Conservation (phyloP, 2,888 invertebrate genomes). For the Drosophila emarginata region DNA sequence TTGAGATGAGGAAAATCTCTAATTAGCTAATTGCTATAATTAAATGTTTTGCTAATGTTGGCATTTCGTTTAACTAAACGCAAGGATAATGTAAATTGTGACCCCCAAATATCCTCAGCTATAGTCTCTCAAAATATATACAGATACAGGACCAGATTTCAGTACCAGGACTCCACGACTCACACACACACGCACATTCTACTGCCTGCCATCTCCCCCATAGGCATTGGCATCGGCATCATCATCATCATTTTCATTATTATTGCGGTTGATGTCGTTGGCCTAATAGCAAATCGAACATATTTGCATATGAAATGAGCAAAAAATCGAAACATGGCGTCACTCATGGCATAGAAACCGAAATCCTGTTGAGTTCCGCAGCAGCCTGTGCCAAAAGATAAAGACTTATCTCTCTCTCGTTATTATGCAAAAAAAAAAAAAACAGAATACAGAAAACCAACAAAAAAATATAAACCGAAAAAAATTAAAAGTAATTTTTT, state of each 20-base stretch:
- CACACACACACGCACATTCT: not conserved
- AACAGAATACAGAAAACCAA: not conserved
- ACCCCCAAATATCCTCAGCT: not conserved
- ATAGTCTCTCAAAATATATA: not conserved
- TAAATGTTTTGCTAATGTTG: conserved; percentile 74
- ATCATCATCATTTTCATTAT: conserved; percentile 61
- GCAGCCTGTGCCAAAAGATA: not conserved
- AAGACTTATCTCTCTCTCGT: conserved; percentile 20
- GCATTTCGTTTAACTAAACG: conserved; percentile 67
- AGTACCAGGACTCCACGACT: not conserved
- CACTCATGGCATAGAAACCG: conserved; percentile 44
- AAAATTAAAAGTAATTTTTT: no score
- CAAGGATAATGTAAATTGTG: conserved; percentile 74
- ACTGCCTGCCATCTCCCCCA: conserved; percentile 12
- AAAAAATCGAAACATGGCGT: conserved; percentile 75
- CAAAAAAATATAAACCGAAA: not conserved
- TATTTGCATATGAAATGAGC: conserved; percentile 78
- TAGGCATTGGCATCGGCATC: conserved; percentile 26
- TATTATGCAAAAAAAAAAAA: conserved; percentile 41
- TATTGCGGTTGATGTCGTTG: conserved; percentile 62
- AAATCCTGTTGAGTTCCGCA: conserved; percentile 14
- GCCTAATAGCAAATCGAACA: conserved; percentile 77
- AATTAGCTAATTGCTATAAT: conserved; percentile 80
- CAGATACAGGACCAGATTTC: not conserved
- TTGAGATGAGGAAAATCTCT: conserved; percentile 59